phyloP scores from a whole-genome alignment of 2,113 vertebrate species.

The Asarcornis scutulata region DNA sequence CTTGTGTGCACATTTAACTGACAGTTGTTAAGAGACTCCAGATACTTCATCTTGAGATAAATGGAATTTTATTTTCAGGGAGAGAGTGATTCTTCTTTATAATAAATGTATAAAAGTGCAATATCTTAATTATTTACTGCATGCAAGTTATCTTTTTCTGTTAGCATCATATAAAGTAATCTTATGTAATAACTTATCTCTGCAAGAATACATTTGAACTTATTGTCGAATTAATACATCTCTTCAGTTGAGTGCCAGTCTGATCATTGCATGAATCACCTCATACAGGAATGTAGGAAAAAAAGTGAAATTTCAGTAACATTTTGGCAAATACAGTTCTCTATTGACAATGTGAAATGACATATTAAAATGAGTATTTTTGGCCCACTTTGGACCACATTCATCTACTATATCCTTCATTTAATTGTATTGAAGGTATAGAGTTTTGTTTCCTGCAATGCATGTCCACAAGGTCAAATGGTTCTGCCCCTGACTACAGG shows the following conservation, averaged over 20 bases:
- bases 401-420: neutral
- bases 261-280: neutral
- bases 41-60: slow-evolving; percentile 46
- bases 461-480: neutral
- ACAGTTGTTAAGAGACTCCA: slow-evolving; percentile 55
- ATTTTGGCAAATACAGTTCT: neutral
- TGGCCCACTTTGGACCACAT: neutral
- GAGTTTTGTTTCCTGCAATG: neutral
- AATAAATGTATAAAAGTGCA: slow-evolving; percentile 63
- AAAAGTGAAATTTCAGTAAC: neutral
- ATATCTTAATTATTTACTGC: slow-evolving; percentile 38
- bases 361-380: neutral
- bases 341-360: neutral
- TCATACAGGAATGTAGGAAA: neutral
- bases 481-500: neutral
- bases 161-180: slow-evolving; percentile 48
- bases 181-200: slow-evolving; percentile 13
- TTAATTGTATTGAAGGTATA: neutral
- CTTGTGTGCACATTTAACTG: neutral
- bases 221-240: neutral
- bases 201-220: slow-evolving; percentile 45
- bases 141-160: slow-evolving; percentile 18
- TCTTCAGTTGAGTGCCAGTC: neutral
- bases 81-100: slow-evolving; percentile 41
- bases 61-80: slow-evolving; percentile 63